Conservation (phyloP, 2,113 vertebrate genomes). For the Willisornis vidua region DNA sequence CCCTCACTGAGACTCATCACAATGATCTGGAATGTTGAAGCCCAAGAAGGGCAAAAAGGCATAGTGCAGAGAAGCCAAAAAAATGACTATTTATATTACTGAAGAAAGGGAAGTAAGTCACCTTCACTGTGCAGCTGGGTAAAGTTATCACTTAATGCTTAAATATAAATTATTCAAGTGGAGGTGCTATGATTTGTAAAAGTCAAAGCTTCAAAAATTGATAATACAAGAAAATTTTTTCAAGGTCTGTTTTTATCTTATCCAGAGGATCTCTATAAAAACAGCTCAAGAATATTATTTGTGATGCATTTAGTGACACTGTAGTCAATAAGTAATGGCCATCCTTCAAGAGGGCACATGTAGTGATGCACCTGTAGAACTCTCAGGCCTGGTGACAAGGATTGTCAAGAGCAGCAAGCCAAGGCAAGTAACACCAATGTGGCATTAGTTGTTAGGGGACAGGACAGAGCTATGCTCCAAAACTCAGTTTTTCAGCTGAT, state of each 20-base stretch:
- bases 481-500: neutral
- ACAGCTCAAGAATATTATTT: neutral
- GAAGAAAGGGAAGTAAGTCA: neutral
- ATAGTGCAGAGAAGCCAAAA: neutral
- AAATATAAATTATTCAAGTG: neutral
- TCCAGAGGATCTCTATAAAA: neutral
- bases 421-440: neutral
- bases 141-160: neutral
- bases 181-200: neutral
- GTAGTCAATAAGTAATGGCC: neutral
- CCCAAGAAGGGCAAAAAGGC: neutral
- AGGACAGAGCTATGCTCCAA: neutral
- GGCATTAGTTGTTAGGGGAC: neutral
- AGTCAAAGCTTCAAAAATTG: neutral
- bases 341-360: neutral
- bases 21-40: neutral
- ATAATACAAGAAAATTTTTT: neutral
- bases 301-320: neutral
- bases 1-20: neutral
- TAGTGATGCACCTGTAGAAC: neutral
- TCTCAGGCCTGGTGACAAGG: neutral
- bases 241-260: neutral
- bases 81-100: neutral
- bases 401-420: neutral
- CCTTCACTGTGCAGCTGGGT: neutral